phyloP scores from a whole-genome alignment of 2,888 invertebrate species.

The Campoplex capitator region DNA sequence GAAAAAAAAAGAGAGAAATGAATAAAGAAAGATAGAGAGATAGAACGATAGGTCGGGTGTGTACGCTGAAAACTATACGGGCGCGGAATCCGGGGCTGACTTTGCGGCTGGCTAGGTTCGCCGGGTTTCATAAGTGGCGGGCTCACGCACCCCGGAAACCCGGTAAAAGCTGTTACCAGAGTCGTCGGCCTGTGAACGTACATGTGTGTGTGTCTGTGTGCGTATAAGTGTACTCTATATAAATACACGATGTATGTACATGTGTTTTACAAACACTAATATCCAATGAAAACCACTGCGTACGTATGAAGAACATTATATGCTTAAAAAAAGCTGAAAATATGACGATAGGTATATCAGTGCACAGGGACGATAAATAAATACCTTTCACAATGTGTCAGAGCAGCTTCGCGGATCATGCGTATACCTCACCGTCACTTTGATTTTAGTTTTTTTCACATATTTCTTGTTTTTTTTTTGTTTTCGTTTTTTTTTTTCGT shows the following conservation, averaged over 20 bases:
- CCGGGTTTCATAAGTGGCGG: constrained; percentile 72
- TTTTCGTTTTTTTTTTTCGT: not conserved
- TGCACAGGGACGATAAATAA: not conserved
- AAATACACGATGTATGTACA: no score
- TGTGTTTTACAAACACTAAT: no score
- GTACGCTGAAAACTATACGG: constrained; percentile 50
- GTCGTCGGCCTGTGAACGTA: constrained; percentile 73
- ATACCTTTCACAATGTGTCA: not conserved
- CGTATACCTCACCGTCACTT: not conserved
- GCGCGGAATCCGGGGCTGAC: constrained; percentile 68
- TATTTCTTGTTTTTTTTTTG: no score
- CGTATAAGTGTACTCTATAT: not conserved
- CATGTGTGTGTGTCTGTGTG: constrained; percentile 34
- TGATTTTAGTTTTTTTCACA: not conserved
- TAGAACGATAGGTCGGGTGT: constrained; percentile 55
- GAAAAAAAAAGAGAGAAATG: constrained; percentile 69
- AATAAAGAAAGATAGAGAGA: constrained; percentile 41
- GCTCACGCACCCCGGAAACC: constrained; percentile 74
- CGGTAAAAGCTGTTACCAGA: constrained; percentile 73
- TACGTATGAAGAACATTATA: not conserved
- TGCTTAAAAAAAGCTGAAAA: constrained; percentile 10
- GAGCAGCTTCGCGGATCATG: not conserved
- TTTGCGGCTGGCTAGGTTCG: constrained; percentile 71
- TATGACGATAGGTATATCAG: not conserved
- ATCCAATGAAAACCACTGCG: no score